Percentiles rank a stretch among this genome's conserved stretches.
phyloP scores from a whole-genome alignment of 1,140 invertebrate species.

The Aphaenogaster floridana region DNA sequence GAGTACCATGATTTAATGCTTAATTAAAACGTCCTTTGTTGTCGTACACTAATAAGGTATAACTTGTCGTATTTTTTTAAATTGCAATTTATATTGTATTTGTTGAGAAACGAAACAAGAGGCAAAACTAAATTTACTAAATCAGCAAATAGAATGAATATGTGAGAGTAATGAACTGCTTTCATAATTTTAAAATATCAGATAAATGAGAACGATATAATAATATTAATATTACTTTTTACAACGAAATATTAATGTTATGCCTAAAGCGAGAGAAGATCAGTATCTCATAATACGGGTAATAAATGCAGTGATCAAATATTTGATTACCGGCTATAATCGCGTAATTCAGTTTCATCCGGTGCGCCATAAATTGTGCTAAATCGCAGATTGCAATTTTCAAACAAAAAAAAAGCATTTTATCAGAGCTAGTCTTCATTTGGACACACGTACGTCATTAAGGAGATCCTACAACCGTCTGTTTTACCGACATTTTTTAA shows the following conservation, averaged over 20 bases:
- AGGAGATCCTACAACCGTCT: too few relatives aligned
- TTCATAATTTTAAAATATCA: not conserved
- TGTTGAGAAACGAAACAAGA: not conserved
- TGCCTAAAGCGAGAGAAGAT: not conserved
- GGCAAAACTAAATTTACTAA: not conserved
- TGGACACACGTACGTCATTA: not conserved
- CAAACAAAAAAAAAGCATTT: conserved; percentile 24
- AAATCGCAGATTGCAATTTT: conserved; percentile 24
- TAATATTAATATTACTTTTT: conserved; percentile 15
- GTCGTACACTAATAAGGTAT: not conserved
- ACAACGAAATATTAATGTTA: conserved; percentile 25
- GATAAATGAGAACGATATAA: conserved; percentile 24
- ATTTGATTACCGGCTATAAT: conserved; percentile 55
- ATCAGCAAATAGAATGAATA: not conserved
- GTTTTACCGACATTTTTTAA: too few relatives aligned
- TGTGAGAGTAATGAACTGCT: not conserved
- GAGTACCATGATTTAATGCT: conserved; percentile 35
- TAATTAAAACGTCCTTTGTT: conserved; percentile 48
- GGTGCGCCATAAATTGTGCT: conserved; percentile 16
- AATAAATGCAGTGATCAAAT: conserved; percentile 46
- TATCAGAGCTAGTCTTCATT: not conserved
- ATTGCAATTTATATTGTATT: not conserved
- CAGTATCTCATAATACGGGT: not conserved
- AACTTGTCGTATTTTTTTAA: not conserved
- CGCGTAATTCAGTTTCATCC: conserved; percentile 43